These are phyloP conservation scores for Myiotriccus ornatus DNA, from an alignment of 2,797 vertebrate species.

Conservation along the genomic window DNA sequence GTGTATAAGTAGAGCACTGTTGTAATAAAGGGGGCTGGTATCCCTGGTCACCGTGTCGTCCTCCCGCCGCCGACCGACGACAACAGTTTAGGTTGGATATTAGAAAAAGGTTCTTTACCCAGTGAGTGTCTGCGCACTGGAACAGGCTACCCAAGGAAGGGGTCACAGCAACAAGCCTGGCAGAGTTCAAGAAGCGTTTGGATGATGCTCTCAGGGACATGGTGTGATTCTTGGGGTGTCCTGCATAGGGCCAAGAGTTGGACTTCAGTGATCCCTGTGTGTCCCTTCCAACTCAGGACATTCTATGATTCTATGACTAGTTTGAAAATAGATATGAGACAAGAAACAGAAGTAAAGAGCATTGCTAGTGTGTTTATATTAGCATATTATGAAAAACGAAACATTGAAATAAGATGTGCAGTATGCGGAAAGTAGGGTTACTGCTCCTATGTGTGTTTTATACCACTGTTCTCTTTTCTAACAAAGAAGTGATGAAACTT, in stretches of 20 bases:
- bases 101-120: neutral
- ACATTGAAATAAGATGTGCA: neutral
- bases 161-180: neutral
- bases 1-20: too few relatives aligned
- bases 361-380: neutral
- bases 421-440: neutral
- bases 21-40: too few relatives aligned
- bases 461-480: neutral
- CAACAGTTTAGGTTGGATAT: neutral
- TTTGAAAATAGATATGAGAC: neutral
- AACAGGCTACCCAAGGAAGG: neutral
- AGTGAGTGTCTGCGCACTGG: neutral
- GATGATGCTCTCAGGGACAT: accelerated
- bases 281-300: neutral
- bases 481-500: neutral
- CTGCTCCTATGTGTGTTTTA: neutral
- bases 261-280: accelerated
- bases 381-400: neutral
- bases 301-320: neutral
- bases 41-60: too few relatives aligned
- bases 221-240: neutral
- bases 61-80: too few relatives aligned
- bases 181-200: neutral
- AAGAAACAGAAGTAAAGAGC: neutral
- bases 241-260: neutral